Evolutionary conservation across 2,113 vertebrate species (phyloP).

Genomic region (Lepus americanus): DNA sequence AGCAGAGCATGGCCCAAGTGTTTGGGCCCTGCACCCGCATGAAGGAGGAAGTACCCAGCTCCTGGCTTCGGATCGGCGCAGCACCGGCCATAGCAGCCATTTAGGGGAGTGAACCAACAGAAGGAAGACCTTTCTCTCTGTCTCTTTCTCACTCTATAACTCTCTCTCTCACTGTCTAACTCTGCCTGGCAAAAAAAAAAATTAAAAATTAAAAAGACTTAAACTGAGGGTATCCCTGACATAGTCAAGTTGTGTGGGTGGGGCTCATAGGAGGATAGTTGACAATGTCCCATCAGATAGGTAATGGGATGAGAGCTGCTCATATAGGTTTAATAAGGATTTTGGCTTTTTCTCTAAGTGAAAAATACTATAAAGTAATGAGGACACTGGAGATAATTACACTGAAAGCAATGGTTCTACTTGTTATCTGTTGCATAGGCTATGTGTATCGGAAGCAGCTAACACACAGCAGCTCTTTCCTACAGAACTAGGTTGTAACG

Average conservation of each 20-base stretch:
- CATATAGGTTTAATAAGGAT: background rate
- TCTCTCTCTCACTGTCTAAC: no score
- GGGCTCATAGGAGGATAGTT: background rate
- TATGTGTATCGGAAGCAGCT: background rate
- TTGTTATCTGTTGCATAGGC: background rate
- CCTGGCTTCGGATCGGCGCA: no score
- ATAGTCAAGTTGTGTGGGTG: background rate
- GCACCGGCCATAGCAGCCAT: no score
- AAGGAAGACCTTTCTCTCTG: no score
- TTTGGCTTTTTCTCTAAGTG: constrained; percentile 36
- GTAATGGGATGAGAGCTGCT: background rate
- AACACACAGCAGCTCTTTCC: background rate
- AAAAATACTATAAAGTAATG: background rate
- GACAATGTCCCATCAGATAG: background rate
- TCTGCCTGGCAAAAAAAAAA: no score
- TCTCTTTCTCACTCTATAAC: no score
- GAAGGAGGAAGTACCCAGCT: no score
- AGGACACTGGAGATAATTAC: background rate
- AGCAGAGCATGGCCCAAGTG: no score
- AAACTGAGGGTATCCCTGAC: background rate
- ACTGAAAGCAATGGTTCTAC: background rate
- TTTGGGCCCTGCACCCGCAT: no score
- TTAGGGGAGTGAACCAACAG: no score
- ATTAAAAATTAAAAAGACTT: background rate
- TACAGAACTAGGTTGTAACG: background rate